Percentiles rank a stretch among this genome's conserved stretches.
Conservation (phyloP, 2,113 vertebrate species). For the Martes martes region DNA sequence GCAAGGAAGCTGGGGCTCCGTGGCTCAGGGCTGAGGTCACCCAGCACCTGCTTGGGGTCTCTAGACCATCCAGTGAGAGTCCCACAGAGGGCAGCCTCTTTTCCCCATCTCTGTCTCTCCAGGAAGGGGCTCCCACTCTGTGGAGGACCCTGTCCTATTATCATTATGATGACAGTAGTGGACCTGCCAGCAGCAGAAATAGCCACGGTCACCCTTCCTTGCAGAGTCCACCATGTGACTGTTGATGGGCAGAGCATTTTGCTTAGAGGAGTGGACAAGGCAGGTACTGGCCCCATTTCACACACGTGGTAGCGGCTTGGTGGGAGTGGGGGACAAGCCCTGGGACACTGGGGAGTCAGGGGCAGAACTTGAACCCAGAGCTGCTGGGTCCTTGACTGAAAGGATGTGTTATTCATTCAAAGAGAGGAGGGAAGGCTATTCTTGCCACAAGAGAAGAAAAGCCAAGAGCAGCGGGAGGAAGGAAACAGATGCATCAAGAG, state of each 20-base stretch:
- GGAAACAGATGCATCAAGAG: neutral
- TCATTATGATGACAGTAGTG: neutral
- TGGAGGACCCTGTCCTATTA: neutral
- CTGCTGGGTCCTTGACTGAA: neutral
- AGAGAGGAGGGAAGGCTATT: neutral
- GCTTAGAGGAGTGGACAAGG: too few species aligned
- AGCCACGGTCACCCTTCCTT: neutral
- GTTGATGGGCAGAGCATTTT: neutral
- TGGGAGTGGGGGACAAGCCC: neutral
- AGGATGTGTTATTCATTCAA: neutral
- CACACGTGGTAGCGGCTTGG: neutral
- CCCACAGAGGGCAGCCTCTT: neutral
- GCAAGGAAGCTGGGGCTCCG: neutral
- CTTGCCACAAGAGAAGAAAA: neutral
- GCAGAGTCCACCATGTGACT: neutral
- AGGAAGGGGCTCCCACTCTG: neutral
- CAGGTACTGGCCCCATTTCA: neutral
- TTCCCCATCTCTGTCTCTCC: neutral
- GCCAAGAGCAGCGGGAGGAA: neutral
- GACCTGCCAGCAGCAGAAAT: fast-evolving
- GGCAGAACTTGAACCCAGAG: neutral
- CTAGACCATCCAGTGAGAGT: neutral
- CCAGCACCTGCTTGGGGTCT: neutral
- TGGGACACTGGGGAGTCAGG: neutral
- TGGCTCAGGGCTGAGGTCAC: neutral